A percentile compares a stretch with the other conserved stretches of the same genome.
These are phyloP conservation scores for Oscheius myriophilus DNA, from an alignment of 2,888 invertebrate genomes.

Conservation along the genomic window DNA sequence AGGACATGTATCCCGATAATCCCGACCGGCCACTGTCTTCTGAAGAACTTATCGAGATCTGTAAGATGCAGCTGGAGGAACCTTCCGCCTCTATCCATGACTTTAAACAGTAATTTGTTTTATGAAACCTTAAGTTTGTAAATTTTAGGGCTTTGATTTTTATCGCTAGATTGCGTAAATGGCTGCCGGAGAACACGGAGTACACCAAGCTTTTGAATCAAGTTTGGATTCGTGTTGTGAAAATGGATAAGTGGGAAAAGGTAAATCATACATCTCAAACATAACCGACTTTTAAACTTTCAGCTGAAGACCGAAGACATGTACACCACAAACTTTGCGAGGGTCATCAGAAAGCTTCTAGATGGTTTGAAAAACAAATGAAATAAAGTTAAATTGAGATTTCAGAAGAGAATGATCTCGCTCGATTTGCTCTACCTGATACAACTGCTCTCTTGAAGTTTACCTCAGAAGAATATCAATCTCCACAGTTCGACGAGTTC, in stretches of 20 bases:
- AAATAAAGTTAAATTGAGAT: neutral
- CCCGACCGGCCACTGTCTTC: conserved; percentile 6
- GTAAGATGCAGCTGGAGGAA: conserved; percentile 12
- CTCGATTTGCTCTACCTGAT: neutral
- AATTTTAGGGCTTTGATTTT: conserved; percentile 12
- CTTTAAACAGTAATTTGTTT: neutral
- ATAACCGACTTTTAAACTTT: too few species aligned
- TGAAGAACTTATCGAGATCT: conserved; percentile 9
- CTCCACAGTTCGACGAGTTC: conserved; percentile 1
- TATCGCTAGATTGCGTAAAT: conserved; percentile 2
- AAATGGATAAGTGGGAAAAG: too few species aligned
- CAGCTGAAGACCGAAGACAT: too few species aligned
- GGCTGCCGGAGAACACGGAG: neutral
- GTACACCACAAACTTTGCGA: neutral
- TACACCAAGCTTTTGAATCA: neutral
- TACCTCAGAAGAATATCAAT: conserved; percentile 2
- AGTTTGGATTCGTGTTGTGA: too few species aligned
- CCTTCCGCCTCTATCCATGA: too few species aligned
- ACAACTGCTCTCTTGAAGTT: neutral
- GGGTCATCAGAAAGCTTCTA: neutral
- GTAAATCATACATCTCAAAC: too few species aligned
- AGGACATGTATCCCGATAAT: conserved; percentile 14
- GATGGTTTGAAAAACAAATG: neutral
- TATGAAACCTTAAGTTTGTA: neutral
- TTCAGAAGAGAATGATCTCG: conserved; percentile 7